These are phyloP conservation scores for Meloe dianella DNA, from an alignment of 2,888 invertebrate species.

Conservation along the genomic window DNA sequence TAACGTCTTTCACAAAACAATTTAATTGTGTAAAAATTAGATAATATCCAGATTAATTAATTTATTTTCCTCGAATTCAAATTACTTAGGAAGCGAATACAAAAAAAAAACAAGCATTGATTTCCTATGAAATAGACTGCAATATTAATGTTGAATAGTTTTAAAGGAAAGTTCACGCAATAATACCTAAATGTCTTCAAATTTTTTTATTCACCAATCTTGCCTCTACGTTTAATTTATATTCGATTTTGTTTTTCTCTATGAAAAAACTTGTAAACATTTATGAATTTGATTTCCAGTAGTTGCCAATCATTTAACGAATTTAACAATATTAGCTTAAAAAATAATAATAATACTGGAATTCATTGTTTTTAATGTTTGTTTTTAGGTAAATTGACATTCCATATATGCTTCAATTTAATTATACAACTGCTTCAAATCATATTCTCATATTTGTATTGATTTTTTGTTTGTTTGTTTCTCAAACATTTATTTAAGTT, in stretches of 20 bases:
- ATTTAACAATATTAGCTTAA: no score
- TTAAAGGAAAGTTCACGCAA: background rate
- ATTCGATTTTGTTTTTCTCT: background rate
- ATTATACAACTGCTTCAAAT: background rate
- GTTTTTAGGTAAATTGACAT: conserved; percentile 13
- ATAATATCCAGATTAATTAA: no score
- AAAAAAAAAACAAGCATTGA: no score
- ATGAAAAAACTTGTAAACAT: background rate
- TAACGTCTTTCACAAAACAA: background rate
- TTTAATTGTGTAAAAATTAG: background rate
- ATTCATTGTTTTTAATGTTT: background rate
- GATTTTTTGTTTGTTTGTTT: background rate
- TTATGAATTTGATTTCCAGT: no score
- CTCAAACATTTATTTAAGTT: background rate
- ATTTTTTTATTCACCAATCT: conserved; percentile 5
- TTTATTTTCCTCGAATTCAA: no score
- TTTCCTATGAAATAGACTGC: conserved; percentile 2
- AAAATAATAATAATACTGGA: no score
- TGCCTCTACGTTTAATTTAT: conserved; percentile 12
- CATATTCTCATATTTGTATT: conserved; percentile 8
- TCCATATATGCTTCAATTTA: conserved; percentile 10
- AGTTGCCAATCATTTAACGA: no score
- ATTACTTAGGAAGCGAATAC: no score
- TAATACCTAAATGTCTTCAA: conserved; percentile 8
- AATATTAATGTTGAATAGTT: conserved; percentile 8